These are phyloP conservation scores for Plutomurus gul DNA, from an alignment of 1,140 invertebrate species.

Conservation along the genomic window DNA sequence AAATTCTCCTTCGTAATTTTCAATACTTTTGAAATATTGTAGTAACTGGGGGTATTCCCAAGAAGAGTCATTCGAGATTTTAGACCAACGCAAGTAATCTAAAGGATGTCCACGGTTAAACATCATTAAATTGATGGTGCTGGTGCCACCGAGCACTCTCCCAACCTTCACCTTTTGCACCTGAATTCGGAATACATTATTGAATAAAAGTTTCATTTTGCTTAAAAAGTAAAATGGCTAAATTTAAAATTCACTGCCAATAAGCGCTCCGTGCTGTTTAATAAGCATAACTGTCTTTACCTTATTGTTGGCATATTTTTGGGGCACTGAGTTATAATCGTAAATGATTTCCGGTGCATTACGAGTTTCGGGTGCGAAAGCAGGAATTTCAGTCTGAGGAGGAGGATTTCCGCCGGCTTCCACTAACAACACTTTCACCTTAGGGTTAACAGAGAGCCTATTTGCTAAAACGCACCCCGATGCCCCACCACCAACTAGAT, in stretches of 20 bases:
- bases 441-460: slow-evolving; percentile 56
- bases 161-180: background rate
- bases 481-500: slow-evolving; percentile 61
- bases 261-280: background rate
- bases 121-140: slow-evolving; percentile 1
- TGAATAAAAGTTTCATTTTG: background rate
- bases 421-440: background rate
- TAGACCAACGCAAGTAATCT: slow-evolving; percentile 23
- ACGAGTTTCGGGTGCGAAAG: background rate
- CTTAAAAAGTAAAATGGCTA: background rate
- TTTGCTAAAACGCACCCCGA: slow-evolving; percentile 62
- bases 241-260: background rate
- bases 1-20: background rate
- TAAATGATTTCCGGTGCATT: background rate
- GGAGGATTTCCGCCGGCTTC: slow-evolving; percentile 31
- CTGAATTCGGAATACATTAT: background rate
- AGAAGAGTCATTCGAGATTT: background rate
- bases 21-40: slow-evolving; percentile 15
- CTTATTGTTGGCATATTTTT: background rate
- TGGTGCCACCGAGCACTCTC: background rate
- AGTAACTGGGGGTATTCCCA: slow-evolving; percentile 2
- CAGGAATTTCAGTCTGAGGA: background rate
- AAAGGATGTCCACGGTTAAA: slow-evolving; percentile 6
- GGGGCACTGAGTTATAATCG: background rate
- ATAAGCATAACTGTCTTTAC: background rate